These are phyloP conservation scores for Macrophya alboannulata DNA, from an alignment of 2,888 invertebrate genomes.

Conservation along the genomic window DNA sequence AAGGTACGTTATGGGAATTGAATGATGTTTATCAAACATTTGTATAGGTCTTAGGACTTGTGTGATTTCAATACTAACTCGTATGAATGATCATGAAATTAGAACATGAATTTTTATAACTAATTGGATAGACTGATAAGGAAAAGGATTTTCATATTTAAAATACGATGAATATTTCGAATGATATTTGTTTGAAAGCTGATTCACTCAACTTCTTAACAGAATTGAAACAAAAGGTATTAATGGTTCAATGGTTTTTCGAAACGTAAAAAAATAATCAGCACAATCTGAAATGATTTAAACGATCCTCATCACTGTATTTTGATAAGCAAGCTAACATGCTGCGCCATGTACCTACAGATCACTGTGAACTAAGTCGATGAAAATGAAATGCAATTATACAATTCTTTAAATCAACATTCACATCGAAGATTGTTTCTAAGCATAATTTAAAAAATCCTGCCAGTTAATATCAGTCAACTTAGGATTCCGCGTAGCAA, in stretches of 20 bases:
- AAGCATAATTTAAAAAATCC: background rate
- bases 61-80: background rate
- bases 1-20: background rate
- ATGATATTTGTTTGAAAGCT: background rate
- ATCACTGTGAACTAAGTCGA: slow-evolving; percentile 1
- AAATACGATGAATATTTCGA: slow-evolving; percentile 10
- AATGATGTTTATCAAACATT: background rate
- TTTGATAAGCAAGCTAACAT: slow-evolving; percentile 47
- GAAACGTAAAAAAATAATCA: slow-evolving; percentile 29
- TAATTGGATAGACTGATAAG: too few relatives aligned
- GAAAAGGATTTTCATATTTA: background rate
- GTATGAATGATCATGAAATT: slow-evolving; percentile 6
- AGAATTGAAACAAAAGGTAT: background rate
- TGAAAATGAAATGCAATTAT: background rate
- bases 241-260: background rate
- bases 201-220: background rate
- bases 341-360: slow-evolving; percentile 13
- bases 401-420: slow-evolving; percentile 6
- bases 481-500: background rate
- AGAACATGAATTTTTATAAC: background rate
- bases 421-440: slow-evolving; percentile 1
- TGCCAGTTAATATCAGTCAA: too few relatives aligned
- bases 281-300: slow-evolving; percentile 48
- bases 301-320: slow-evolving; percentile 20
- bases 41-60: background rate